A percentile compares a stretch with the other conserved stretches of the same genome.
Evolutionary conservation across 2,113 vertebrate species (phyloP).

Genomic region (Candoia aspera): DNA sequence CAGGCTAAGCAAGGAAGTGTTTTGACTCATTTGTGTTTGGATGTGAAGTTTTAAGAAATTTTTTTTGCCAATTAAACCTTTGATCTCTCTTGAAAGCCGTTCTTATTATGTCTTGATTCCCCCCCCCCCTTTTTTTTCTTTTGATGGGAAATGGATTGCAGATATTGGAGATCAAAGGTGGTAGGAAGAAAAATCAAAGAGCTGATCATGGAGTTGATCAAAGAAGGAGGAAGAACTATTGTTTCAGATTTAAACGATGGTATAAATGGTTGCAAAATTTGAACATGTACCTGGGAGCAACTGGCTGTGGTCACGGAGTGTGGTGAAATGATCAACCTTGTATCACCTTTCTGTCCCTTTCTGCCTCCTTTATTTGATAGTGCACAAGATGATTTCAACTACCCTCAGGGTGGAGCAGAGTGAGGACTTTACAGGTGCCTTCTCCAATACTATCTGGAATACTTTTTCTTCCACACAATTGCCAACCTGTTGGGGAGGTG

Average conservation of each 20-base stretch:
- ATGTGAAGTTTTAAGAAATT: not conserved
- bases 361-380: slow-evolving; percentile 36
- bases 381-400: not conserved
- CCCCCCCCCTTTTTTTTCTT: not conserved
- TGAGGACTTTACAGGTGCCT: not conserved
- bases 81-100: not conserved
- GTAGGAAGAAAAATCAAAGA: slow-evolving; percentile 10
- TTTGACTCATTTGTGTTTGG: slow-evolving; percentile 59
- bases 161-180: not conserved
- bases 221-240: not conserved
- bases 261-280: slow-evolving; percentile 16
- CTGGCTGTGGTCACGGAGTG: slow-evolving; percentile 48
- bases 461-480: slow-evolving; percentile 12
- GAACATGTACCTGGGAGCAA: slow-evolving; percentile 48
- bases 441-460: not conserved
- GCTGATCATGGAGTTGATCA: not conserved
- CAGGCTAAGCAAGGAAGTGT: slow-evolving; percentile 42
- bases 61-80: not conserved
- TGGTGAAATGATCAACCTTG: slow-evolving; percentile 25
- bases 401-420: not conserved
- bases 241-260: not conserved
- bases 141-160: not conserved
- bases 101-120: slow-evolving; percentile 16
- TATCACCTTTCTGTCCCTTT: slow-evolving; percentile 32
- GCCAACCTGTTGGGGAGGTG: slow-evolving; percentile 31